Conservation (phyloP, 2,888 invertebrate species). For the Cryptocephalus moraei region DNA sequence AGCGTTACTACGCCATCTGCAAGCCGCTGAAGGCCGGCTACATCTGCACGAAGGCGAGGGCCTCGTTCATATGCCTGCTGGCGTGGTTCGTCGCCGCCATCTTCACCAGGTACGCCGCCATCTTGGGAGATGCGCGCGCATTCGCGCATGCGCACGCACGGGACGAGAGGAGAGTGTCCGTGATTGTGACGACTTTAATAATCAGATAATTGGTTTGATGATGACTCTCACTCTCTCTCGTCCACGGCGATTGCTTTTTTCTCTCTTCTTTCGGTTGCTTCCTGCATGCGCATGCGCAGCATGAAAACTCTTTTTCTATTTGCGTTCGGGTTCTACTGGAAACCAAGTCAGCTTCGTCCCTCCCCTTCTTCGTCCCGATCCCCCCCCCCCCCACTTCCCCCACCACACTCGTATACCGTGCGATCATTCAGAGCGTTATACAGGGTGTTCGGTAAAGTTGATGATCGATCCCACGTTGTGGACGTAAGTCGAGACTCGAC, state of each 20-base stretch:
- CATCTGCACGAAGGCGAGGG: constrained; percentile 79
- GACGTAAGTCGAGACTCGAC: no score
- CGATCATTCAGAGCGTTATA: no score
- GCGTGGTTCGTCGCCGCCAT: constrained; percentile 79
- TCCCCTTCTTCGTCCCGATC: no score
- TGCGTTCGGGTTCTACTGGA: no score
- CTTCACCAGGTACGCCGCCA: constrained; percentile 77
- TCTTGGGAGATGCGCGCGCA: not conserved
- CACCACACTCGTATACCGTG: no score
- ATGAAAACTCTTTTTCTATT: no score
- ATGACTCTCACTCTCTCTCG: not conserved
- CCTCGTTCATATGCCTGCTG: constrained; percentile 68
- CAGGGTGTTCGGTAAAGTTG: no score
- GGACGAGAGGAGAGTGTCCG: not conserved
- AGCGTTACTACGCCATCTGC: constrained; percentile 79
- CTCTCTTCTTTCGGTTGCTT: not conserved
- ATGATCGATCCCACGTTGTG: no score
- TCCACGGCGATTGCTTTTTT: not conserved
- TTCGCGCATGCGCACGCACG: not conserved
- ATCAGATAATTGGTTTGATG: not conserved
- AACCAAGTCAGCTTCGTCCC: no score
- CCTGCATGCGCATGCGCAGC: no score
- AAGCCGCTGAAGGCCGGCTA: constrained; percentile 80
- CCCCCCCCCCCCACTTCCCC: no score
- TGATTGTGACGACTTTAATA: no score